These are phyloP conservation scores for Leptestheria dahalacensis DNA, from an alignment of 1,140 invertebrate genomes.

Conservation along the genomic window DNA sequence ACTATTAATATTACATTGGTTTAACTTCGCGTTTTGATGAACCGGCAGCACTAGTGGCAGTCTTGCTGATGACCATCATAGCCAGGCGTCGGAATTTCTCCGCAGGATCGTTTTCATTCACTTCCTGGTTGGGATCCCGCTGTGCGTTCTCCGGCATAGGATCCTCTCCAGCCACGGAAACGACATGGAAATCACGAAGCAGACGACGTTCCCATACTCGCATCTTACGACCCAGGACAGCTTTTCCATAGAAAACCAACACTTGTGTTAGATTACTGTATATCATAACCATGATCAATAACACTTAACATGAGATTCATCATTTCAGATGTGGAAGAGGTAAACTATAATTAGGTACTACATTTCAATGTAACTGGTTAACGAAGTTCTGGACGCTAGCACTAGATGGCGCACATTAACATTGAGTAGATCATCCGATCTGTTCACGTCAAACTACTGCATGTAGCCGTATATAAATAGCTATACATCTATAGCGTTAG, in stretches of 20 bases:
- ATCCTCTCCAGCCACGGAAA: constrained; percentile 43
- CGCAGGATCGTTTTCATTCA: constrained; percentile 40
- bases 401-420: too few relatives aligned
- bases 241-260: too few relatives aligned
- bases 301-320: too few relatives aligned
- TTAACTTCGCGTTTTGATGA: constrained; percentile 33
- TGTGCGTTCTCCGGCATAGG: constrained; percentile 29
- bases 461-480: too few relatives aligned
- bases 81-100: constrained; percentile 55
- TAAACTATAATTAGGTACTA: too few relatives aligned
- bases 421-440: too few relatives aligned
- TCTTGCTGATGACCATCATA: constrained; percentile 45
- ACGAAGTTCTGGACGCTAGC: too few relatives aligned
- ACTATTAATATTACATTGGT: constrained; percentile 7
- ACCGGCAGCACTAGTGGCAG: constrained; percentile 49
- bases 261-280: too few relatives aligned
- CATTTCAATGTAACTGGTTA: too few relatives aligned
- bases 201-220: constrained; percentile 64
- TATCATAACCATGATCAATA: too few relatives aligned
- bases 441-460: too few relatives aligned
- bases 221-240: constrained; percentile 47
- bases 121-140: constrained; percentile 24
- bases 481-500: not conserved
- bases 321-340: too few relatives aligned
- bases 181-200: constrained; percentile 73